These are phyloP conservation scores for Disparrhopalites patrizii DNA, from an alignment of 2,888 invertebrate species.

Conservation along the genomic window DNA sequence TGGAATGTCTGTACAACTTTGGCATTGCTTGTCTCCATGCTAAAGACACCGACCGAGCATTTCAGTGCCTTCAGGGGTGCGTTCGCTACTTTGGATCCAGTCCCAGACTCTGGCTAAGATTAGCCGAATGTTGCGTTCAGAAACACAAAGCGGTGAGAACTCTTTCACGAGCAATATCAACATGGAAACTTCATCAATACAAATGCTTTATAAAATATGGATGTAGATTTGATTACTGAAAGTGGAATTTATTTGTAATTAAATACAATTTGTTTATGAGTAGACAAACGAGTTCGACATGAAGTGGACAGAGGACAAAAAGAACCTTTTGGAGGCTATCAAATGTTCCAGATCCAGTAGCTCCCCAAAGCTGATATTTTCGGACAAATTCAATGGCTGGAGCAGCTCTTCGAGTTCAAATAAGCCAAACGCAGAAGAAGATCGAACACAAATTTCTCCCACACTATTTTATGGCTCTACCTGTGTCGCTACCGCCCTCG, in stretches of 20 bases:
- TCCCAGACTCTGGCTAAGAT: slow-evolving; percentile 82
- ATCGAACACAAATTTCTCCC: slow-evolving; percentile 54
- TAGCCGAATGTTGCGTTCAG: slow-evolving; percentile 74
- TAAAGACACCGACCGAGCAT: slow-evolving; percentile 75
- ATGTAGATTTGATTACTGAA: background rate
- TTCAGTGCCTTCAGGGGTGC: slow-evolving; percentile 63
- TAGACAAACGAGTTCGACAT: slow-evolving; percentile 29
- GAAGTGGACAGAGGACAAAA: slow-evolving; percentile 33
- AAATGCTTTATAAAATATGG: background rate
- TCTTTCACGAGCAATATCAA: background rate
- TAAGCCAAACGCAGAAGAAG: background rate
- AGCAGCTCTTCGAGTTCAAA: background rate
- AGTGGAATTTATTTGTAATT: slow-evolving; percentile 6
- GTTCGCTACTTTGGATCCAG: slow-evolving; percentile 83
- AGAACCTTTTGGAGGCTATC: slow-evolving; percentile 27
- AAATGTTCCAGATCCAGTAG: slow-evolving; percentile 5
- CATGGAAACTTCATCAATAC: background rate
- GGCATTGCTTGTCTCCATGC: slow-evolving; percentile 79
- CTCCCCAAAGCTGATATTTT: slow-evolving; percentile 4
- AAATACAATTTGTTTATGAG: background rate
- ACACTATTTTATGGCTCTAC: slow-evolving; percentile 85
- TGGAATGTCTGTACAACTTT: slow-evolving; percentile 71
- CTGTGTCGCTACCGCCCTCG: slow-evolving; percentile 79
- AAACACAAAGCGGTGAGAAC: slow-evolving; percentile 7
- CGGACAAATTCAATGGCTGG: slow-evolving; percentile 1